Evolutionary conservation across 2,888 invertebrate genomes (phyloP).

Genomic region (Melitaea athalia): DNA sequence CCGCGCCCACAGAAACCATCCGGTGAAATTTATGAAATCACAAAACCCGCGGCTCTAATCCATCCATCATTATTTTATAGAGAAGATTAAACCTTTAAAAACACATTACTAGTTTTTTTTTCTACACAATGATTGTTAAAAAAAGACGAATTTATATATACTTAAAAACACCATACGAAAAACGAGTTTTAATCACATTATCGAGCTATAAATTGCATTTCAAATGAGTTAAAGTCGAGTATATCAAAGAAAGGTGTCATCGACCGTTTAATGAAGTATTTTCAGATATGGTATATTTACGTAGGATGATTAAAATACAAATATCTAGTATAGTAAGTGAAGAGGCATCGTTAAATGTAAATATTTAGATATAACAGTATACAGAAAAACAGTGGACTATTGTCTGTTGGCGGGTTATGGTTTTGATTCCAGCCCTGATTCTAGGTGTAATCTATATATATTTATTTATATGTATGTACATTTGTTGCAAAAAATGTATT

Average conservation of each 20-base stretch:
- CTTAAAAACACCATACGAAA: slow-evolving; percentile 2
- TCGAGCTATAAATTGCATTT: slow-evolving; percentile 32
- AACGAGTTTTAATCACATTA: slow-evolving; percentile 30
- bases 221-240: slow-evolving; percentile 28
- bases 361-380: neutral
- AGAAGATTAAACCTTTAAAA: slow-evolving; percentile 6
- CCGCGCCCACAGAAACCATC: slow-evolving; percentile 64
- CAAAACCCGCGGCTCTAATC: slow-evolving; percentile 41
- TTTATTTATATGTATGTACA: too few species aligned
- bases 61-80: slow-evolving; percentile 23
- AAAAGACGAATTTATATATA: neutral
- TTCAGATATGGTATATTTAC: slow-evolving; percentile 47
- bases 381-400: neutral
- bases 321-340: slow-evolving; percentile 36
- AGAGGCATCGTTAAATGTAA: slow-evolving; percentile 32
- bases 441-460: too few species aligned
- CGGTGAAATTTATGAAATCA: slow-evolving; percentile 73
- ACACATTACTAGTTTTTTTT: neutral
- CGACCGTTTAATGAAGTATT: slow-evolving; percentile 56
- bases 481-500: too few species aligned
- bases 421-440: too few species aligned
- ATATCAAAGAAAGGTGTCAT: slow-evolving; percentile 50
- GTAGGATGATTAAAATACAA: slow-evolving; percentile 48
- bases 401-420: too few species aligned
- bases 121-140: neutral